phyloP scores from a whole-genome alignment of 1,140 invertebrate genomes.

The Penaeus indicus region DNA sequence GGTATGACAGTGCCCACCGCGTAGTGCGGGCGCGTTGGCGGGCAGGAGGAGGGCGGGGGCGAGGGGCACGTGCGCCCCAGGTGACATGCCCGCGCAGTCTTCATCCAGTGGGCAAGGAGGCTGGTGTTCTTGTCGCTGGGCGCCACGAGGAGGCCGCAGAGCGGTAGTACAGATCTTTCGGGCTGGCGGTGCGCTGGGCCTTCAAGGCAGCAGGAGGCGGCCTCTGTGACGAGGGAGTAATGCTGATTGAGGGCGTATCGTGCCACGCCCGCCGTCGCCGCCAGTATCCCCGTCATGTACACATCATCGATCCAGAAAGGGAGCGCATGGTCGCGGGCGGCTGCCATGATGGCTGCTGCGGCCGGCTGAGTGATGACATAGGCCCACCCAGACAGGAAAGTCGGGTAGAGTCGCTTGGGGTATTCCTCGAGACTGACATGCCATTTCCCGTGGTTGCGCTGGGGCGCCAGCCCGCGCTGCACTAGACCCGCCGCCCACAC shows the following conservation, averaged over 20 bases:
- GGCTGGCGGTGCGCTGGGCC: neutral
- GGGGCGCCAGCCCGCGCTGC: constrained; percentile 36
- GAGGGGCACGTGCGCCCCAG: constrained; percentile 3
- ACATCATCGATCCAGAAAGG: constrained; percentile 91
- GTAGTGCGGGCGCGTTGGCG: constrained; percentile 12
- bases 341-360: constrained; percentile 72
- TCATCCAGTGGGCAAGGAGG: constrained; percentile 24
- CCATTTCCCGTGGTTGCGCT: constrained; percentile 40
- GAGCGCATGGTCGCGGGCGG: constrained; percentile 69
- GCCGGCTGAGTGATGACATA: constrained; percentile 79
- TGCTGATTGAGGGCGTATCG: constrained; percentile 45
- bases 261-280: constrained; percentile 67
- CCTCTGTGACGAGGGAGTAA: constrained; percentile 12
- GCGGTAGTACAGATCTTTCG: neutral
- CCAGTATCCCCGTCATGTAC: constrained; percentile 82
- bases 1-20: constrained; percentile 24
- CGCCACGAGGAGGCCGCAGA: constrained; percentile 44
- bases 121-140: constrained; percentile 46
- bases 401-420: constrained; percentile 76
- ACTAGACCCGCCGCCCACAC: constrained; percentile 41
- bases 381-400: constrained; percentile 86
- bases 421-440: constrained; percentile 75
- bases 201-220: constrained; percentile 38
- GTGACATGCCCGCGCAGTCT: constrained; percentile 20
- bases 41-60: constrained; percentile 7